Percentiles rank a stretch among this genome's conserved stretches.
phyloP scores from a whole-genome alignment of 2,888 invertebrate genomes.

The Volucella bombylans region DNA sequence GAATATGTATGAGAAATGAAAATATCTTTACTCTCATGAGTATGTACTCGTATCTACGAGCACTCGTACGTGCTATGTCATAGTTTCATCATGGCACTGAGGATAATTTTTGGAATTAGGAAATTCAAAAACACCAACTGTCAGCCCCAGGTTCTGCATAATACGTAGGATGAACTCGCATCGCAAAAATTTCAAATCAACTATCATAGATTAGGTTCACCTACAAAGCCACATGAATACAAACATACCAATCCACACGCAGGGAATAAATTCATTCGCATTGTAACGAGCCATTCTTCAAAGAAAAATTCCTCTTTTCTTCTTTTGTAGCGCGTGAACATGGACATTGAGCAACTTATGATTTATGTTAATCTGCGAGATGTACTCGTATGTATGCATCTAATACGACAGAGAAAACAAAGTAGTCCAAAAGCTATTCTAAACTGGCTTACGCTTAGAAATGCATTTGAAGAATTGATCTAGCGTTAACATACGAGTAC shows the following conservation, averaged over 20 bases:
- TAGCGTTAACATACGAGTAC: neutral
- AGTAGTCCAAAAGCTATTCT: slow-evolving; percentile 56
- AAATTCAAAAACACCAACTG: too few relatives aligned
- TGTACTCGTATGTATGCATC: neutral
- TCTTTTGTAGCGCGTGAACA: slow-evolving; percentile 54
- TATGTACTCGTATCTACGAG: too few relatives aligned
- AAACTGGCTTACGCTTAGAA: slow-evolving; percentile 26
- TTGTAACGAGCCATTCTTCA: slow-evolving; percentile 42
- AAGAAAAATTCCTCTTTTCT: slow-evolving; percentile 49
- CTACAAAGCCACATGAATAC: too few relatives aligned
- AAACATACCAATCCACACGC: slow-evolving; percentile 4
- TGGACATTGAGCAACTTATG: slow-evolving; percentile 43
- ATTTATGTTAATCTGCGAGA: slow-evolving; percentile 25
- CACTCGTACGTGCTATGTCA: too few relatives aligned
- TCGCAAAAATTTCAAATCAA: neutral
- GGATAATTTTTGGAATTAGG: too few relatives aligned
- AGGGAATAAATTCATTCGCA: slow-evolving; percentile 54
- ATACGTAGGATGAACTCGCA: too few relatives aligned
- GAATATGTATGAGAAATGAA: too few relatives aligned
- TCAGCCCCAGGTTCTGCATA: too few relatives aligned
- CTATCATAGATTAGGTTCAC: slow-evolving; percentile 10
- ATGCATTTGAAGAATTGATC: slow-evolving; percentile 46
- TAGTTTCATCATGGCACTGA: too few relatives aligned
- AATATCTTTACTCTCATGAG: too few relatives aligned
- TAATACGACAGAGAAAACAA: too few relatives aligned